These are phyloP conservation scores for Sialis lutaria DNA, from an alignment of 2,888 invertebrate species.

Conservation along the genomic window DNA sequence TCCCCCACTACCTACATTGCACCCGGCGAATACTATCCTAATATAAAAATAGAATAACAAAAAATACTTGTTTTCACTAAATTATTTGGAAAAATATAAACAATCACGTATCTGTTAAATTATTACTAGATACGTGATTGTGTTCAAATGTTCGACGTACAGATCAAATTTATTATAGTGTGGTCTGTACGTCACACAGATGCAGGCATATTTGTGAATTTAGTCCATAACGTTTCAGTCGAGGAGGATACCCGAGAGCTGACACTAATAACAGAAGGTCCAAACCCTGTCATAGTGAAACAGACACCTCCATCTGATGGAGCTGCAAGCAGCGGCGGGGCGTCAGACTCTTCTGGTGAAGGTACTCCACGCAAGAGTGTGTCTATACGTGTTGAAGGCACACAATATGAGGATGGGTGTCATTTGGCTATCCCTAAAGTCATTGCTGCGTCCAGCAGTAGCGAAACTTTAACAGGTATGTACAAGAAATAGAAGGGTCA, in stretches of 20 bases:
- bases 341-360: not conserved
- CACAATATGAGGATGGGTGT: conserved; percentile 35
- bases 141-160: too few relatives aligned
- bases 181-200: too few relatives aligned
- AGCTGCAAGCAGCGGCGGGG: not conserved
- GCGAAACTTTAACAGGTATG: conserved; percentile 58
- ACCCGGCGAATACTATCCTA: too few relatives aligned
- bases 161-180: too few relatives aligned
- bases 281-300: conserved; percentile 9
- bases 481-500: not conserved
- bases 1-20: too few relatives aligned
- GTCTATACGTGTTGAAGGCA: conserved; percentile 26
- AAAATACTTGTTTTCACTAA: too few relatives aligned
- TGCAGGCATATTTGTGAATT: too few relatives aligned
- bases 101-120: too few relatives aligned
- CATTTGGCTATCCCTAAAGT: conserved; percentile 57
- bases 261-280: conserved; percentile 19
- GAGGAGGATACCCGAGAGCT: conserved; percentile 30
- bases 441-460: conserved; percentile 54
- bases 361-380: conserved; percentile 22
- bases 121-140: too few relatives aligned
- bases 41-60: too few relatives aligned
- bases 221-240: conserved; percentile 16
- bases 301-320: not conserved
- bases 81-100: too few relatives aligned